Conservation (phyloP, 2,797 vertebrate genomes). For the Poecilia gillii region DNA sequence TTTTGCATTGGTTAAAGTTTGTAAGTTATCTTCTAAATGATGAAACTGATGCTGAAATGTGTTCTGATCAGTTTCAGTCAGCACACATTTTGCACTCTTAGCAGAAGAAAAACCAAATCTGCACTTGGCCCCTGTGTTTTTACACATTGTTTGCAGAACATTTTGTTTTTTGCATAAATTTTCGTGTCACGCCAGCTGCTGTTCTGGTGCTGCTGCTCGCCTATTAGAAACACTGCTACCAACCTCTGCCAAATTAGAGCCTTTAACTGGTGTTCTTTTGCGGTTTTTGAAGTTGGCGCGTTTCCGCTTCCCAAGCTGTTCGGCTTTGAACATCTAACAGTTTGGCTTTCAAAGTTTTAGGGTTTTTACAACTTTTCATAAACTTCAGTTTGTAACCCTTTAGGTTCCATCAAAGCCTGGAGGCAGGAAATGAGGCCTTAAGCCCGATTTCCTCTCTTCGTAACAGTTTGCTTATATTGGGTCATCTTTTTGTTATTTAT, state of each 20-base stretch:
- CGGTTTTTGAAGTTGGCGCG: constrained; percentile 45
- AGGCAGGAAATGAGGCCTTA: constrained; percentile 67
- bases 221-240: constrained; percentile 62
- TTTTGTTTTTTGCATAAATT: background rate
- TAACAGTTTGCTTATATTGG: constrained; percentile 15
- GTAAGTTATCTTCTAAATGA: constrained; percentile 31
- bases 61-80: constrained; percentile 11
- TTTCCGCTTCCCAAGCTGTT: constrained; percentile 53
- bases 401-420: constrained; percentile 63
- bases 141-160: constrained; percentile 18
- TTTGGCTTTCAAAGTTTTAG: constrained; percentile 48
- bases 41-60: constrained; percentile 13
- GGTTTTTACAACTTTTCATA: constrained; percentile 62
- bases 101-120: background rate
- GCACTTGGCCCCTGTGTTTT: constrained; percentile 22
- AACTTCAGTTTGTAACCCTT: constrained; percentile 50
- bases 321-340: constrained; percentile 65
- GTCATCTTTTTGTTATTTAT: constrained; percentile 47
- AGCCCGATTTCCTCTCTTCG: constrained; percentile 49
- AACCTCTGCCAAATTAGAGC: constrained; percentile 74
- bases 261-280: constrained; percentile 66
- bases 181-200: constrained; percentile 12
- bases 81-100: background rate
- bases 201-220: constrained; percentile 35
- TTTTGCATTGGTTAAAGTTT: constrained; percentile 19